Evolutionary conservation across 2,797 vertebrate species (phyloP).

Genomic region (Phataginus tricuspis): DNA sequence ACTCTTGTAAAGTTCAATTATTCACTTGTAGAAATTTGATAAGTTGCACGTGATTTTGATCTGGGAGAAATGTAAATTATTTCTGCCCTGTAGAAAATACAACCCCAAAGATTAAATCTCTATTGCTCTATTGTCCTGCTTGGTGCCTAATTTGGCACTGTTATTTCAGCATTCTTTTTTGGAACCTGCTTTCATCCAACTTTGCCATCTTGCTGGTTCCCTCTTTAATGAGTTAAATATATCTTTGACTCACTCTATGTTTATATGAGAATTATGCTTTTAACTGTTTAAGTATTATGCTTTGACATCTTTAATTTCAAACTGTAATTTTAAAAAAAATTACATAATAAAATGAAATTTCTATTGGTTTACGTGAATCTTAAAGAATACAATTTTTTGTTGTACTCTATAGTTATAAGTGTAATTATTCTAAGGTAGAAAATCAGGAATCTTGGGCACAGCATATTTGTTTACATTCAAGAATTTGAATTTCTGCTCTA

Average conservation of each 20-base stretch:
- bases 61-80: background rate
- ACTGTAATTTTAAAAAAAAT: background rate
- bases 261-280: background rate
- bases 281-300: background rate
- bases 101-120: background rate
- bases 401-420: background rate
- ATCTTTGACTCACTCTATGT: background rate
- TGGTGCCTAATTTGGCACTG: background rate
- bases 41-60: slow-evolving; percentile 21
- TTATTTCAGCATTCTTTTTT: background rate
- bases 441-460: slow-evolving; percentile 14
- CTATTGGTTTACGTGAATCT: background rate
- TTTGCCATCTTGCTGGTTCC: background rate
- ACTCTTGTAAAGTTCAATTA: background rate
- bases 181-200: background rate
- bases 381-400: background rate
- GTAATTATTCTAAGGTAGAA: slow-evolving; percentile 16
- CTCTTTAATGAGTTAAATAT: background rate
- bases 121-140: slow-evolving; percentile 11
- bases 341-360: background rate
- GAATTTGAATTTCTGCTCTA: slow-evolving; percentile 56
- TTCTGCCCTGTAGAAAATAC: background rate
- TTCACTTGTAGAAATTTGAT: background rate
- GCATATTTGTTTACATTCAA: slow-evolving; percentile 39
- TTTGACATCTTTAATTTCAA: slow-evolving; percentile 35